Base-by-base conservation (phyloP, 1,140 invertebrate genomes). In the Pectinophora gossypiella region DNA sequence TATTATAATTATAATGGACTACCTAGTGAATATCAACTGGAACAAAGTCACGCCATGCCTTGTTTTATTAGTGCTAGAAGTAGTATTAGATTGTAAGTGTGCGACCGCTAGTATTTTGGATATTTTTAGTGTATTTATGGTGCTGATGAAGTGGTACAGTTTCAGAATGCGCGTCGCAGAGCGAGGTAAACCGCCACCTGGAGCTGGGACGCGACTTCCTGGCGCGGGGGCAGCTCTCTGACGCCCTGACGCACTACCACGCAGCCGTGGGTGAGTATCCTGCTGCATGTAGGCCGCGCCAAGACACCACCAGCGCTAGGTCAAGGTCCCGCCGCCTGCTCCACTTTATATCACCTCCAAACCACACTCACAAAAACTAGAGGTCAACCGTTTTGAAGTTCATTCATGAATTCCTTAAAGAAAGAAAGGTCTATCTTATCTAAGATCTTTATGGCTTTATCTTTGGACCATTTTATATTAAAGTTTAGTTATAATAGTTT, bases 191-290 rank as follows among this genome's bases (percentile, higher is more conserved):
- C 66, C 95, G 93, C 72, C 97, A 99, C 90, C 89, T 99, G 73
- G 95, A 99, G 78, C 89, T 98, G 79, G 98, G 98, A 1, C 95
- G 94, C 82, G 93, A 97, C 65, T 94, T 98, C 76, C 88, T 99
- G 60, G 93, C 95, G 5, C 92, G 92, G 63, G 97, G 98, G 40
- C 96, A 99, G 80, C 91, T 99, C 46, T 94, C 96, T 43, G 98
- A 99, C 90, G 98, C 99, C 0, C 85, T 99, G 19, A 95, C 95
- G 43, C 98, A 99, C 79, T 99, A 98, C 89, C 98, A 99, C 91
- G 95, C 96, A 51, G 99, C 98, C 64, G 95, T 99, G 72, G 97
- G 97, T 98, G 87, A 91, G 94, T 79, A 13, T 42, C 19, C 4
- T 44, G 7, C 20, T 19, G 12, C 19, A 20, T 44, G 36, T 40